phyloP scores from a whole-genome alignment of 1,140 invertebrate species.

The Macrosteles quadrilineatus region DNA sequence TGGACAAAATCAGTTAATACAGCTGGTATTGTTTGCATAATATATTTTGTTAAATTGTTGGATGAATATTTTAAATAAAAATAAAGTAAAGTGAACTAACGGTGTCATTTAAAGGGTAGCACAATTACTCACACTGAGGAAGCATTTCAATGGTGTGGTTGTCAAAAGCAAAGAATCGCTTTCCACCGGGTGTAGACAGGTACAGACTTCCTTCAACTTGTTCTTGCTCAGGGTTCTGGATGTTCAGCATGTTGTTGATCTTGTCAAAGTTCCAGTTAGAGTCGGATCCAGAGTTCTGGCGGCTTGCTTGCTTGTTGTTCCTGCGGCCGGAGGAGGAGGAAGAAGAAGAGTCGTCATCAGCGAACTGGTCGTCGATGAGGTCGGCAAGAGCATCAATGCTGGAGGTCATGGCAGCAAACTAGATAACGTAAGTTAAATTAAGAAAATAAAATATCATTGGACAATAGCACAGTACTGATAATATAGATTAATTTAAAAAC shows the following conservation, averaged over 20 bases:
- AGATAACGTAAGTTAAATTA: not conserved
- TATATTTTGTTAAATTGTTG: too few relatives aligned
- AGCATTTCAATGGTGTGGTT: constrained; percentile 56
- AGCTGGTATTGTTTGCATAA: too few relatives aligned
- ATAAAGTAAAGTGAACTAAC: not conserved
- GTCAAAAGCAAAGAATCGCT: constrained; percentile 57
- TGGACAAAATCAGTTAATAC: too few relatives aligned
- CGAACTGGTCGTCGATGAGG: constrained; percentile 9
- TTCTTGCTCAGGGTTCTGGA: constrained; percentile 53
- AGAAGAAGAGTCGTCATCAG: constrained; percentile 1
- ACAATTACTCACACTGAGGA: constrained; percentile 47
- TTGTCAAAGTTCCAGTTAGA: constrained; percentile 44
- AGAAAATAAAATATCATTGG: not conserved
- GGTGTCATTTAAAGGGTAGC: not conserved
- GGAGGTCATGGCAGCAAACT: constrained; percentile 21
- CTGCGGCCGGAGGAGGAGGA: not conserved
- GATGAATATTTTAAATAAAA: not conserved
- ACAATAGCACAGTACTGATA: not conserved
- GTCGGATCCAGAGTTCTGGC: not conserved
- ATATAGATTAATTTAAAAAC: not conserved
- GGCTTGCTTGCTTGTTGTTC: not conserved
- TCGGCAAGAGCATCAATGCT: not conserved
- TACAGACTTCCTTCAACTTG: constrained; percentile 60
- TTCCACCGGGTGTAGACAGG: constrained; percentile 48
- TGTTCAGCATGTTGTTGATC: constrained; percentile 59